Conservation (phyloP, 2,113 vertebrate species). For the Cavia porcellus region DNA sequence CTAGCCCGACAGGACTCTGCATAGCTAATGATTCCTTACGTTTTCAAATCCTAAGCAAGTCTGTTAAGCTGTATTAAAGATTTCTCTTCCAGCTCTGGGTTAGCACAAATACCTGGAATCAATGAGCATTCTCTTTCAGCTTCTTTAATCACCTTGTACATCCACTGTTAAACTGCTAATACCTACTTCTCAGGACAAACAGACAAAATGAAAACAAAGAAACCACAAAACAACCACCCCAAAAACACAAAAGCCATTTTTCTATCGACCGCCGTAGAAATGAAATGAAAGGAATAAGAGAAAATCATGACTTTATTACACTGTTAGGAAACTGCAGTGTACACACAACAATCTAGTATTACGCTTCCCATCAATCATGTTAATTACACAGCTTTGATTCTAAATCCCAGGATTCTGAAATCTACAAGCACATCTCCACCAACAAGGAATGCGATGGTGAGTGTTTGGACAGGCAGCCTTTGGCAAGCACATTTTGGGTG, state of each 20-base stretch:
- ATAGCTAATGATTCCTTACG: background rate
- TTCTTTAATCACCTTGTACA: conserved; percentile 72
- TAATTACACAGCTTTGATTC: background rate
- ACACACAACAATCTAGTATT: conserved; percentile 28
- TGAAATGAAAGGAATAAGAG: background rate
- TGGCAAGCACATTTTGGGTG: background rate
- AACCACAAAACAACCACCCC: background rate
- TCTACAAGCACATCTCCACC: background rate
- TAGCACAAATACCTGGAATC: conserved; percentile 35
- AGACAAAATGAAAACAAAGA: background rate
- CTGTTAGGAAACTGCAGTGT: background rate
- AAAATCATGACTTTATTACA: background rate
- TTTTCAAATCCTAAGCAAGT: conserved; percentile 48
- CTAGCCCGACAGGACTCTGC: background rate
- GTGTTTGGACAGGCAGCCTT: background rate
- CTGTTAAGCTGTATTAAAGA: conserved; percentile 58
- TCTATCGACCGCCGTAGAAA: background rate
- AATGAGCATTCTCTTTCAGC: conserved; percentile 60
- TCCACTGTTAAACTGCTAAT: conserved; percentile 29
- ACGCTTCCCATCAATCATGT: conserved; percentile 1
- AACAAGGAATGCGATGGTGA: background rate
- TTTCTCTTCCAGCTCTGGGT: conserved; percentile 51
- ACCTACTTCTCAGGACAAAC: background rate
- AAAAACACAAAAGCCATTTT: conserved; percentile 39
- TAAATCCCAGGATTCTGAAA: conserved; percentile 52